A percentile compares a stretch with the other conserved stretches of the same genome.
Evolutionary conservation across 2,888 invertebrate genomes (phyloP).

Genomic region (Apomyelois bistriatella): DNA sequence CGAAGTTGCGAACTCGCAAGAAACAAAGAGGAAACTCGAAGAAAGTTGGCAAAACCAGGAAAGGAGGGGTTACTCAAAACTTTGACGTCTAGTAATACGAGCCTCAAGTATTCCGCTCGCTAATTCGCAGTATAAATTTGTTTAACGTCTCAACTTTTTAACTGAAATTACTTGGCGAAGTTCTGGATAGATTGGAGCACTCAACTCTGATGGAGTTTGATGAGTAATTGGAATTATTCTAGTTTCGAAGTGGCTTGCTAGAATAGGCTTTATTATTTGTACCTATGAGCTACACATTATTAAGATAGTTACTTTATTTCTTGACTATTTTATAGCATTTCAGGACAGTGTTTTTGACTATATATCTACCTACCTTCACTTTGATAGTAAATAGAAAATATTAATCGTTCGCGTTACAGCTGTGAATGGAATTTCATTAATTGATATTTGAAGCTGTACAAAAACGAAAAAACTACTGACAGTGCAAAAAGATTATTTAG

Average conservation of each 20-base stretch:
- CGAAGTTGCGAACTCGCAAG: slow-evolving; percentile 53
- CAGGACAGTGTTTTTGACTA: no score
- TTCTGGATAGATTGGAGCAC: slow-evolving; percentile 67
- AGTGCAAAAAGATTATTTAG: not conserved
- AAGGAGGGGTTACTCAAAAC: slow-evolving; percentile 62
- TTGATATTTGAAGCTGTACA: not conserved
- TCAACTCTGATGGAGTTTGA: slow-evolving; percentile 58
- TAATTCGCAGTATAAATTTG: slow-evolving; percentile 78
- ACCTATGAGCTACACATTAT: no score
- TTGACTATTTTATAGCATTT: no score
- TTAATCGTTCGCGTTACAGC: no score
- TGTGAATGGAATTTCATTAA: no score
- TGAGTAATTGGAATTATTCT: slow-evolving; percentile 46
- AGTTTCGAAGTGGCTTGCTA: slow-evolving; percentile 25
- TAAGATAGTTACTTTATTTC: no score
- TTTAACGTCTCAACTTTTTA: slow-evolving; percentile 79
- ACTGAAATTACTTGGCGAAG: slow-evolving; percentile 73
- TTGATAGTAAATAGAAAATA: no score
- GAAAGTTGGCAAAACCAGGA: slow-evolving; percentile 57
- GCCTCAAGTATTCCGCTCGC: slow-evolving; percentile 66
- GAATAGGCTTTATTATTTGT: not conserved
- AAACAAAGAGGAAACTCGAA: slow-evolving; percentile 68
- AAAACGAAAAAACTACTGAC: not conserved
- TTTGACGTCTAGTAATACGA: slow-evolving; percentile 66
- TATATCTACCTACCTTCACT: no score